Conservation (phyloP, 2,797 vertebrate genomes). For the Rachycentron canadum region DNA sequence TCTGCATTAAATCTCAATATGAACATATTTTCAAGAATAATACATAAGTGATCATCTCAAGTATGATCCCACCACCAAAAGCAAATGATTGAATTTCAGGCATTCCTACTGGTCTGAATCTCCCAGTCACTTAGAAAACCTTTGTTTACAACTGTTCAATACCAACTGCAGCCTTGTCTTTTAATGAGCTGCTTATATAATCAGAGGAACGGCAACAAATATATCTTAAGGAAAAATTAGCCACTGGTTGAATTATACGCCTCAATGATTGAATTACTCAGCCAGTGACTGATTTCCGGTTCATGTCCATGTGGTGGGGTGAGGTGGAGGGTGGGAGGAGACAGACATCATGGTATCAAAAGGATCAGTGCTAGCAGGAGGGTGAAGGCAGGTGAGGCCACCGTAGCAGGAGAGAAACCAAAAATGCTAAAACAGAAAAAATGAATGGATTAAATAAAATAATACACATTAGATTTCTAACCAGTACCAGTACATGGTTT, state of each 20-base stretch:
- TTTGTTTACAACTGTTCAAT: neutral
- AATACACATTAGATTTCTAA: neutral
- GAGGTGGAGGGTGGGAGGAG: neutral
- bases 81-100: neutral
- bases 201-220: neutral
- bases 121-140: neutral
- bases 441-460: neutral
- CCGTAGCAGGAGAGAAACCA: constrained; percentile 43
- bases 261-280: neutral
- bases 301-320: neutral
- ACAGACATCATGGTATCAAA: constrained; percentile 33
- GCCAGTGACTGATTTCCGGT: neutral
- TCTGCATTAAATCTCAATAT: neutral
- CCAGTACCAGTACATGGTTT: rapidly evolving
- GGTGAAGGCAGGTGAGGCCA: constrained; percentile 45
- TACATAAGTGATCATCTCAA: neutral
- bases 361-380: constrained; percentile 49
- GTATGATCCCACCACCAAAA: constrained; percentile 2
- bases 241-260: too few species aligned
- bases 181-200: neutral
- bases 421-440: constrained; percentile 46
- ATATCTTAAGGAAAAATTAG: neutral
- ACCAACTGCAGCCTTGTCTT: neutral
- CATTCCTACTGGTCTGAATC: neutral
- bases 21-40: neutral